Base-by-base conservation (phyloP, 2,113 vertebrate genomes). In the Pomatostomus ruficeps region DNA sequence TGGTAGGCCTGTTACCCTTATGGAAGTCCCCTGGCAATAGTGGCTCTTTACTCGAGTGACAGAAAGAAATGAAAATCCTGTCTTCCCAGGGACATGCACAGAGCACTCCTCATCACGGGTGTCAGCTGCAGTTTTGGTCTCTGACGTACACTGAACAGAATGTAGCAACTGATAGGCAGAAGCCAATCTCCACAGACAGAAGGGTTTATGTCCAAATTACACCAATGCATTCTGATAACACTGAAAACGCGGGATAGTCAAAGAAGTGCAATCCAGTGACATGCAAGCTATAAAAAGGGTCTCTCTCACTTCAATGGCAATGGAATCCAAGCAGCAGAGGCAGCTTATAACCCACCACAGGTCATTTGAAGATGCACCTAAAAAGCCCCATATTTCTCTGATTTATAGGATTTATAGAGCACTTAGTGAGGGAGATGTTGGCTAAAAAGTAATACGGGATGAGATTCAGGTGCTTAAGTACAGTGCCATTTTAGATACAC, bases 141-240 rank as follows among this genome's bases (percentile, higher is more conserved):
- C 76, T 96, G 91, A 97, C 58, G 7, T 48, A 96, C 29, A 25
- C 36, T 0, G 3, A 73, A 79, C 72, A 97, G 97, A 97, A 97
- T 97, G 93, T 95, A 95, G 82, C 94, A 97, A 92, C 91, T 95
- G 95, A 97, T 95, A 97, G 84, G 54, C 49, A 89, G 63, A 81
- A 94, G 93, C 55, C 88, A 94, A 46, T 90, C 82, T 93, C 59
- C 1, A 12, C 5, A 6, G 42, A 55, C 70, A 91, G 45, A 88
- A 83, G 54, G 17, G 68, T 67, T 72, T 93, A 73, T 65, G 78
- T 73, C 91, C 70, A 89, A 92, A 92, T 83, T 76, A 82, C 88
- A 93, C 35, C 28, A 81, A 87, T 94, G 91, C 55, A 36, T 90
- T 88, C 82, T 65, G 93, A 97, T 95, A 97, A 95, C 85, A 36